Conservation (phyloP, 2,113 vertebrate species). For the Oryzias celebensis region DNA sequence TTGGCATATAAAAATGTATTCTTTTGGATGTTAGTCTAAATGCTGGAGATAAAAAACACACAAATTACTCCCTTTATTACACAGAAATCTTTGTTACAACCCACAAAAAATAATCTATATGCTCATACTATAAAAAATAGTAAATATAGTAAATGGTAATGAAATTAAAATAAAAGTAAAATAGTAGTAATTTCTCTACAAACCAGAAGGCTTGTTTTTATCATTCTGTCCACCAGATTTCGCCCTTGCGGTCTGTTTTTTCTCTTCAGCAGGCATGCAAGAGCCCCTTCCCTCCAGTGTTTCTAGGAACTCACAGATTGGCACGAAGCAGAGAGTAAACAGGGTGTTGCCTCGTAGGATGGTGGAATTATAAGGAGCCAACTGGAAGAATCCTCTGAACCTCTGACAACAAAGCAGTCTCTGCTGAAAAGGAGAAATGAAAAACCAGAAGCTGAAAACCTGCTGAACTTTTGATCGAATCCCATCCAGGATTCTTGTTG, state of each 20-base stretch:
- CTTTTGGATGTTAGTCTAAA: too few species aligned
- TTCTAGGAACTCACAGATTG: constrained; percentile 42
- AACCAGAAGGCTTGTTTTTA: background rate
- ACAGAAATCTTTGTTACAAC: too few species aligned
- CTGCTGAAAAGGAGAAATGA: background rate
- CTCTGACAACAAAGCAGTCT: background rate
- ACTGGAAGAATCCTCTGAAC: background rate
- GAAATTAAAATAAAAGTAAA: too few species aligned
- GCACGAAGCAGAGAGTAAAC: constrained; percentile 28
- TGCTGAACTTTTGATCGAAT: too few species aligned
- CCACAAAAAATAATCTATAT: too few species aligned
- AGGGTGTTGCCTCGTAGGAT: constrained; percentile 1
- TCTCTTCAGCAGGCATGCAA: constrained; percentile 3
- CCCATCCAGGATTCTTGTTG: too few species aligned
- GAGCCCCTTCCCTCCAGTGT: background rate
- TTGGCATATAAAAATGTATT: too few species aligned
- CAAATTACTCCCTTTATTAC: too few species aligned
- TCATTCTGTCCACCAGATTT: constrained; percentile 30
- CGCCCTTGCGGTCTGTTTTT: constrained; percentile 5
- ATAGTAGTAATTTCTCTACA: background rate
- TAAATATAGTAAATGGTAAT: too few species aligned
- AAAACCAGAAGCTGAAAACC: too few species aligned
- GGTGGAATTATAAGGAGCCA: background rate
- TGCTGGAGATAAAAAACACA: too few species aligned
- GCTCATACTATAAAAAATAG: too few species aligned